Evolutionary conservation across 2,888 invertebrate genomes (phyloP), one percentile per base, ranked within the genome.

Genomic region (Oxycera nigricornis): DNA sequence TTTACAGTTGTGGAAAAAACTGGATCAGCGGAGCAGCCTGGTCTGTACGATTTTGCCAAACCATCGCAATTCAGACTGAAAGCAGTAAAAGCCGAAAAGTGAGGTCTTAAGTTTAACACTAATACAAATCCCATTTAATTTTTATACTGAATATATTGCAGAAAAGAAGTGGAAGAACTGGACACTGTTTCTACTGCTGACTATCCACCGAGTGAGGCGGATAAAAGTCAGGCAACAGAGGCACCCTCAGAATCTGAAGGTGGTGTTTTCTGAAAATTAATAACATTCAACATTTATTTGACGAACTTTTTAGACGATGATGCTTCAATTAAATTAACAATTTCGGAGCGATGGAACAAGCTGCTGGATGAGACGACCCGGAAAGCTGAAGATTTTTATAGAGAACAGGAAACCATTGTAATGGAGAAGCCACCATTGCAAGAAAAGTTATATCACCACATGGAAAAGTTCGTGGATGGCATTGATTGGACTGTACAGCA

Each of bases 281-380:
- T 50, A n/a, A n/a, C n/a, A n/a, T n/a, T n/a, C n/a, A n/a, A n/a
- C n/a, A n/a, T n/a, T n/a, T n/a, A n/a, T n/a, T n/a, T n/a, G n/a
- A n/a, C n/a, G n/a, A n/a, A n/a, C n/a, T n/a, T 50, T 70, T 28
- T 57, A 72, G 72, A 24, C 30, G 30, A 24, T n/a, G n/a, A n/a
- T n/a, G 22, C 50, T 76, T 74, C 72, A 9, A 30, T 62, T 82
- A 87, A 76, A 84, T 86, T 83, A 82, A 87, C 11, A 87, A 90
- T 84, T 88, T 88, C 79, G 84, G 89, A 74, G 83, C 89, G 81
- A 84, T 90, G 87, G 90, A 90, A 22, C 82, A 87, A 80, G 82
- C 87, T 82, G 84, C 86, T 76, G 80, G 86, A 80, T 82, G 87
- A 79, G 83, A 88, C 82, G 82, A 87, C 80, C 85, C 87, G 72